A percentile compares a stretch with the other conserved stretches of the same genome.
Conservation (phyloP, 2,113 vertebrate genomes). For the Lanius ludovicianus region DNA sequence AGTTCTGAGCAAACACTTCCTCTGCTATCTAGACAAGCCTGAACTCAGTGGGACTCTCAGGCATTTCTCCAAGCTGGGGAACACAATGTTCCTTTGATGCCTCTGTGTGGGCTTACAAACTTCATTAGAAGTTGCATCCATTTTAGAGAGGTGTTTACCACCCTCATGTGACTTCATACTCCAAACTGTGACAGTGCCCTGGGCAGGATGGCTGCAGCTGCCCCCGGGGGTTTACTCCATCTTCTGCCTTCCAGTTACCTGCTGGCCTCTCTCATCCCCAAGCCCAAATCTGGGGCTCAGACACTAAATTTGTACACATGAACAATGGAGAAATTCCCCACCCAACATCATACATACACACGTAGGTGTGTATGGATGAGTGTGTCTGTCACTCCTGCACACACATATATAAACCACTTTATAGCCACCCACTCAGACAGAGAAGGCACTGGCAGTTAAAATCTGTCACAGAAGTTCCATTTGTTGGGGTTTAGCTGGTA, state of each 20-base stretch:
- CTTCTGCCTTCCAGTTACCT: not conserved
- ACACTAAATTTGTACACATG: not conserved
- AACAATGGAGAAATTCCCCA: not conserved
- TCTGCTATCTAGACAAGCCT: not conserved
- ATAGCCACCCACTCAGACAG: not conserved
- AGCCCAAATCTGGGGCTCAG: not conserved
- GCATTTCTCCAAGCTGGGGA: constrained; percentile 38
- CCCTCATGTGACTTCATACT: not conserved
- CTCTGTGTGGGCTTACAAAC: not conserved
- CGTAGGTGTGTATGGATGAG: too few relatives aligned
- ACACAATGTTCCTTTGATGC: not conserved
- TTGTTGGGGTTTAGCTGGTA: not conserved
- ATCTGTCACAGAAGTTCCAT: not conserved
- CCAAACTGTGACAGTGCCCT: not conserved
- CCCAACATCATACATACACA: too few relatives aligned
- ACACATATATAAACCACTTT: not conserved
- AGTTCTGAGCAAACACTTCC: not conserved
- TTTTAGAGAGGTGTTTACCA: not conserved
- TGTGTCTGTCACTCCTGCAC: not conserved
- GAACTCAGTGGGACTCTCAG: not conserved
- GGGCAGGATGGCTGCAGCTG: not conserved
- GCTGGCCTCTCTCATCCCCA: not conserved
- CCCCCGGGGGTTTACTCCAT: not conserved
- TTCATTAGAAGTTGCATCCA: not conserved
- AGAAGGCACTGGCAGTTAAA: not conserved